Evolutionary conservation across 2,797 vertebrate genomes (phyloP).

Genomic region (Muraenolepis orangiensis): DNA sequence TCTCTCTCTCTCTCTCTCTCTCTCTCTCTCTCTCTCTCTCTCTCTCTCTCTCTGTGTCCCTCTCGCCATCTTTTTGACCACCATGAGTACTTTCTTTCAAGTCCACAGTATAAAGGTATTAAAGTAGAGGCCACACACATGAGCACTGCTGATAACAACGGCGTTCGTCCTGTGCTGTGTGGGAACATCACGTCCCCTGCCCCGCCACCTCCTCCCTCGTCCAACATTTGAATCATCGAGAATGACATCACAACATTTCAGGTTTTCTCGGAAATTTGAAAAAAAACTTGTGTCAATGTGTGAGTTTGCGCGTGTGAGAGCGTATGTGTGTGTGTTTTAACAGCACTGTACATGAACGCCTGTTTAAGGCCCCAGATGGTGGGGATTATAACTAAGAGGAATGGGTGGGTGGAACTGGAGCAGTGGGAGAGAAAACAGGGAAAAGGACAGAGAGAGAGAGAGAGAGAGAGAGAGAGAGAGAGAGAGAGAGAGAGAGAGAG

Average conservation of each 20-base stretch:
- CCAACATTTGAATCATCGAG: neutral
- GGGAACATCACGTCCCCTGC: neutral
- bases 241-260: neutral
- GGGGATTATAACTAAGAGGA: neutral
- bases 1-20: neutral
- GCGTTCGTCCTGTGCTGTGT: neutral
- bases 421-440: neutral
- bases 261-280: neutral
- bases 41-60: neutral
- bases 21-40: neutral
- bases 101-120: neutral
- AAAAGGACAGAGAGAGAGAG: neutral
- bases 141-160: neutral
- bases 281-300: neutral
- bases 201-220: neutral
- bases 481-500: neutral
- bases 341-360: neutral
- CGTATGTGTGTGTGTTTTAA: neutral
- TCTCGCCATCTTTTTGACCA: neutral
- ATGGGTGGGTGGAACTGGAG: neutral
- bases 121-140: neutral
- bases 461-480: neutral
- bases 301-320: neutral
- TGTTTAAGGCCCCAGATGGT: neutral
- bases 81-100: neutral